Percentiles rank a stretch among this genome's conserved stretches.
These are phyloP conservation scores for Micrasema longulum DNA, from an alignment of 1,140 invertebrate species.

Conservation along the genomic window DNA sequence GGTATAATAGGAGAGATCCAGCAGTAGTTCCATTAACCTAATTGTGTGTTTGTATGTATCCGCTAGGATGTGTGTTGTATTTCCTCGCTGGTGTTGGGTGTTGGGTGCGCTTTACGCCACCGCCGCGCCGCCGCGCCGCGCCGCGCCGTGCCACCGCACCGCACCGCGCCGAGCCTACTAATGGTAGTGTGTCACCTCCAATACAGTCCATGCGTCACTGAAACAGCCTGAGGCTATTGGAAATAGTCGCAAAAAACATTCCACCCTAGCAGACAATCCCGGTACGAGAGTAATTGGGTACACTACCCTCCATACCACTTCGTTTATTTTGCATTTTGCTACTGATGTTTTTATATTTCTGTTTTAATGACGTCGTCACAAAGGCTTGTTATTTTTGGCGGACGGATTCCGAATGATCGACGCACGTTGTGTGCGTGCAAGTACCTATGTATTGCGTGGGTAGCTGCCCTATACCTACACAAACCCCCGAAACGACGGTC, in stretches of 20 bases:
- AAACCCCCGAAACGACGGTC: conserved; percentile 16
- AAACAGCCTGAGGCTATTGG: conserved; percentile 45
- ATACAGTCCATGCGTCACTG: conserved; percentile 45
- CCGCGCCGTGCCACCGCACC: too few relatives aligned
- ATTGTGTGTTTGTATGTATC: too few relatives aligned
- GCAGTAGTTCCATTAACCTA: too few relatives aligned
- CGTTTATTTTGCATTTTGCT: conserved; percentile 50
- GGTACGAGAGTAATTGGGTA: conserved; percentile 47
- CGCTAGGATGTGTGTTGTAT: background rate
- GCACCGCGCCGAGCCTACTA: background rate
- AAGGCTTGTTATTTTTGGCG: conserved; percentile 52
- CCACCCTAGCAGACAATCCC: conserved; percentile 4
- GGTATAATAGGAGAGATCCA: too few relatives aligned
- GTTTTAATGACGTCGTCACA: conserved; percentile 49
- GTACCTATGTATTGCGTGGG: background rate
- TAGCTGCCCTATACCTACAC: too few relatives aligned
- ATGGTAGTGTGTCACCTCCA: conserved; percentile 27
- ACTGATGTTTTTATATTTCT: conserved; percentile 44
- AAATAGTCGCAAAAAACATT: conserved; percentile 45
- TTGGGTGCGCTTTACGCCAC: background rate
- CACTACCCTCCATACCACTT: conserved; percentile 29
- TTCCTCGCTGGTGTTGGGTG: background rate
- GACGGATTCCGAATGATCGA: conserved; percentile 46
- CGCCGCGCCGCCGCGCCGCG: too few relatives aligned
- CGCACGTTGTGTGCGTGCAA: conserved; percentile 32